phyloP scores from a whole-genome alignment of 2,888 invertebrate genomes.

The Keiferia lycopersicella region DNA sequence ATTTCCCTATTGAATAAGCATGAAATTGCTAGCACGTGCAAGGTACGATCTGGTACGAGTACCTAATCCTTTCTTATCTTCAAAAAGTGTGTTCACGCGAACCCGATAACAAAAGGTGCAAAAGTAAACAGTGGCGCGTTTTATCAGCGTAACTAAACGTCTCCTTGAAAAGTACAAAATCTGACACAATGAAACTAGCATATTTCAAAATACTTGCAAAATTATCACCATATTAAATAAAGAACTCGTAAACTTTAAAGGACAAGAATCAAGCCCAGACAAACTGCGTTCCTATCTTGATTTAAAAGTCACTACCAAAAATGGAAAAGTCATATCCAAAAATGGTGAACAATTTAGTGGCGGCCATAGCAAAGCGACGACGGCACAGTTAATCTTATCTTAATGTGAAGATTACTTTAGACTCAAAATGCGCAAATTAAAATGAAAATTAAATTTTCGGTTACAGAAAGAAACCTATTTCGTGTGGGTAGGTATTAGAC shows the following conservation, averaged over 20 bases:
- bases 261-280: slow-evolving; percentile 13
- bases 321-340: slow-evolving; percentile 9
- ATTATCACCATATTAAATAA: neutral
- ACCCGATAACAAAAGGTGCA: slow-evolving; percentile 18
- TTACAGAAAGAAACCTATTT: neutral
- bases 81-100: neutral
- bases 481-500: neutral
- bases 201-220: neutral
- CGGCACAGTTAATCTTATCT: slow-evolving; percentile 17
- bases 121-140: slow-evolving; percentile 20
- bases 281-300: slow-evolving; percentile 9
- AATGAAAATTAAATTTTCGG: neutral
- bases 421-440: neutral
- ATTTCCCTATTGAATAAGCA: no score
- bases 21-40: neutral
- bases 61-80: slow-evolving; percentile 19
- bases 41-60: slow-evolving; percentile 2
- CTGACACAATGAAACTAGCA: neutral
- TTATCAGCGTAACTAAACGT: slow-evolving; percentile 23
- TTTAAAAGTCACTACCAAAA: slow-evolving; percentile 19
- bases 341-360: slow-evolving; percentile 16
- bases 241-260: slow-evolving; percentile 7
- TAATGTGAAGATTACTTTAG: neutral
- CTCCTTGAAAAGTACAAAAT: slow-evolving; percentile 11
- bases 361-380: neutral